These are phyloP conservation scores for Calephelis perditalis DNA, from an alignment of 2,888 invertebrate genomes.

Conservation along the genomic window DNA sequence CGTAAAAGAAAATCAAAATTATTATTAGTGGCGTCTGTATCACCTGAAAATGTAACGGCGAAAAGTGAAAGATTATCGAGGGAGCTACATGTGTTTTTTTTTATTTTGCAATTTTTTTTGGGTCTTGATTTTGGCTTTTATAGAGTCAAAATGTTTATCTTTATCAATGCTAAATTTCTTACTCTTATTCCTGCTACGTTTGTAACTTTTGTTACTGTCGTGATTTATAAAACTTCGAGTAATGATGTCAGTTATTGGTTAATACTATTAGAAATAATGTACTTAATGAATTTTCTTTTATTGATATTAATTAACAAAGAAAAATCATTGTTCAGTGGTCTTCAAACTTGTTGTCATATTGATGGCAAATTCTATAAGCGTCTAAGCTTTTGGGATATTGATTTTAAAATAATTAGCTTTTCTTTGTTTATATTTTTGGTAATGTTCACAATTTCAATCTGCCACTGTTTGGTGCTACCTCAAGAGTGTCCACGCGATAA, in stretches of 20 bases:
- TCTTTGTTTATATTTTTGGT: not conserved
- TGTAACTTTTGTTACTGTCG: not conserved
- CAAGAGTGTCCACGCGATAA: not conserved
- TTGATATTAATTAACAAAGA: not conserved
- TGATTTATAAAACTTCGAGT: not conserved
- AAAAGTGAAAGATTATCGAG: not conserved
- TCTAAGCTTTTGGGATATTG: constrained; percentile 21
- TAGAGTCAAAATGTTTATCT: not conserved
- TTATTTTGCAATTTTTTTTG: not conserved
- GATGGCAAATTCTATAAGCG: not conserved
- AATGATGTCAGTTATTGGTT: not conserved
- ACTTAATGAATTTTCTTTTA: not conserved
- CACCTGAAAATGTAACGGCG: not conserved
- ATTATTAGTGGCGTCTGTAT: not conserved
- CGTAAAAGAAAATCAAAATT: not conserved
- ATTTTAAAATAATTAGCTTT: constrained; percentile 23
- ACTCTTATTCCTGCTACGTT: not conserved
- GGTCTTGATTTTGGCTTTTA: not conserved
- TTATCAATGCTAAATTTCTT: not conserved
- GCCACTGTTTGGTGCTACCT: not conserved
- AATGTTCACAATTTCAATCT: not conserved
- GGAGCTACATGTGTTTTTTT: not conserved
- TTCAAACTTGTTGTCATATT: constrained; percentile 15
- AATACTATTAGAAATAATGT: not conserved
- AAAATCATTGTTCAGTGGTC: not conserved